Evolutionary conservation across 2,797 vertebrate species (phyloP).

Genomic region (Clarias fuscus): DNA sequence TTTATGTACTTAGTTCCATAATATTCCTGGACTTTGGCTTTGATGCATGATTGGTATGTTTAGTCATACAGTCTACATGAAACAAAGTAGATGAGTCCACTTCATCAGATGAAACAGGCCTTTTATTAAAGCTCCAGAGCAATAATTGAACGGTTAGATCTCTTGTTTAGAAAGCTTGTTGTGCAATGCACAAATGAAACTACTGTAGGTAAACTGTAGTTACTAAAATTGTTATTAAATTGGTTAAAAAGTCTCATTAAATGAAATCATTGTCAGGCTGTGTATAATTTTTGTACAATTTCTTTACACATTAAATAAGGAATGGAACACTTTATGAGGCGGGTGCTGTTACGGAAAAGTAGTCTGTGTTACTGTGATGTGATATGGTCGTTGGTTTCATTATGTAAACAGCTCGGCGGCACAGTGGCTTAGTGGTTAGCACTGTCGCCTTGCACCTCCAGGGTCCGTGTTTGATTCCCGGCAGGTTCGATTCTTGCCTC

Average conservation of each 20-base stretch:
- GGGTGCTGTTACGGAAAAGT: neutral
- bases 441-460: too few relatives aligned
- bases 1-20: neutral
- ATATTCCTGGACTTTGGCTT: neutral
- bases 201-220: neutral
- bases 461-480: too few relatives aligned
- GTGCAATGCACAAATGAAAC: neutral
- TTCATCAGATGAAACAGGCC: constrained; percentile 49
- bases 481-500: too few relatives aligned
- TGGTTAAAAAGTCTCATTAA: neutral
- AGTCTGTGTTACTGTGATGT: neutral
- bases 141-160: neutral
- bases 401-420: neutral
- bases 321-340: neutral
- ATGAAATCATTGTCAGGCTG: neutral
- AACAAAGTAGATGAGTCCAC: neutral
- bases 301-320: neutral
- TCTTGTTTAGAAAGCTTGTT: neutral
- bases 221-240: neutral
- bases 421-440: too few relatives aligned
- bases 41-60: neutral
- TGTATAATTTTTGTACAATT: neutral
- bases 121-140: constrained; percentile 39
- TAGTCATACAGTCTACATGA: neutral
- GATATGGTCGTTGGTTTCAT: neutral